phyloP scores from a whole-genome alignment of 2,113 vertebrate genomes.

The rat (Rattus norvegicus) region GRCr8 NC_086023.1:150448001-150448500 shows the following conservation, averaged over 20 bases:
- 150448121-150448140: constrained; percentile 28
- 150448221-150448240: not conserved
- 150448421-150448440: too few relatives aligned
- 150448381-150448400: too few relatives aligned
- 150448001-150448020: not conserved
- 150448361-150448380: not conserved
- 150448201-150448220: constrained; percentile 12
- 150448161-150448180: constrained; percentile 11
- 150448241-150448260: not conserved
- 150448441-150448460: too few relatives aligned
- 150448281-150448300: not conserved
- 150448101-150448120: not conserved
- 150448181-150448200: not conserved
- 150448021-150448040: not conserved
- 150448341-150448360: not conserved
- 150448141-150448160: not conserved
- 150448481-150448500: too few relatives aligned
- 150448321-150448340: not conserved
- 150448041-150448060: constrained; percentile 39
- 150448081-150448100: not conserved
- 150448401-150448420: too few relatives aligned
- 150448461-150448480: too few relatives aligned
- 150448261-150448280: not conserved
- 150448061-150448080: constrained; percentile 19
- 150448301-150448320: not conserved